Evolutionary conservation across 2,888 invertebrate genomes (phyloP), one percentile per base, ranked within the genome.

Genomic region (Drosophila peninsularis): DNA sequence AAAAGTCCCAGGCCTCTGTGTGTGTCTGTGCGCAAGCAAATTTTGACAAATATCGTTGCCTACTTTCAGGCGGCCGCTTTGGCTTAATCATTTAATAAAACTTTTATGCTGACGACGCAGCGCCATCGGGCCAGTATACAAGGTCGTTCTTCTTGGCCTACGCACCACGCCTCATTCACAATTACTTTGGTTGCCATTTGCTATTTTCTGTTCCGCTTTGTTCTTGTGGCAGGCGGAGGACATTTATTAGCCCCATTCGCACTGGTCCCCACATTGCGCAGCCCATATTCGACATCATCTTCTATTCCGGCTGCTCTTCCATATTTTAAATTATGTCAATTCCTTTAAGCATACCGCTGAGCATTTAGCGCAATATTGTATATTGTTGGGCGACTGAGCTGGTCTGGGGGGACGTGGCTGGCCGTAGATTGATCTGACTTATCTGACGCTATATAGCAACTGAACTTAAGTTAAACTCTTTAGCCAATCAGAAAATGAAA

Each of bases 11-110:
- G 44, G 45, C 34, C 54, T 47, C 27, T 30, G 58, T 62, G 32
- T 36, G 52, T 45, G 32, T 41, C 39, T 63, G 41, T 30, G 55
- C 3, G 30, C 39, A 47, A 55, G 61, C 53, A 54, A 67, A 76
- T 66, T 73, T 80, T 82, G 85, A 73, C 78, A 85, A 85, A 85
- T 80, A 70, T 69, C 67, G 60, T 45, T 70, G 82, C 79, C 82
- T 79, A 65, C 77, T 74, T 72, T 71, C 34, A 3, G 60, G 70
- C 71, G 41, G 53, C 36, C 73, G 75, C 77, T 71, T 82, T 77
- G 72, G 78, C 80, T 84, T 84, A 84, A 85, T 84, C 87, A 85
- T 85, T 84, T 82, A 87, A 84, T 82, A 87, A 87, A 85, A 85
- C 69, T 84, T 84, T 85, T 84, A 85, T 86, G 86, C 84, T 81